phyloP scores from a whole-genome alignment of 2,797 vertebrate genomes.

The Petrocephalus sullivani region DNA sequence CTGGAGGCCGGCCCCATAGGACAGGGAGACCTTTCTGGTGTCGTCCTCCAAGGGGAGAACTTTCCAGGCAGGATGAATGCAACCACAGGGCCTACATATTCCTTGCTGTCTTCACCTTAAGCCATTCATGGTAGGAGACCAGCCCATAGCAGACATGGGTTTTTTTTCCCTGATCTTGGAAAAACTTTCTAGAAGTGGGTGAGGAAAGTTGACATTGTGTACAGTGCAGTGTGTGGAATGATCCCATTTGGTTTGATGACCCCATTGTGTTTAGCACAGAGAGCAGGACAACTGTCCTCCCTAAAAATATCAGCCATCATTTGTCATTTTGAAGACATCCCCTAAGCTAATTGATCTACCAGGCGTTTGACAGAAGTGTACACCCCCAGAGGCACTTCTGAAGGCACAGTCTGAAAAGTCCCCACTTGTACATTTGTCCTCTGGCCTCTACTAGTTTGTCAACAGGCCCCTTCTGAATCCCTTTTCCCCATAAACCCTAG shows the following conservation, averaged over 20 bases:
- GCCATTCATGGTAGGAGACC: not conserved
- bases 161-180: not conserved
- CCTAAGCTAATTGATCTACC: not conserved
- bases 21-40: not conserved
- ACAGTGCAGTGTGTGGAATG: slow-evolving; percentile 48
- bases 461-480: not conserved
- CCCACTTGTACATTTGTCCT: not conserved
- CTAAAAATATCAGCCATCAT: not conserved
- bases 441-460: not conserved
- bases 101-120: slow-evolving; percentile 33
- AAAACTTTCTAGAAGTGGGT: not conserved
- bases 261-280: slow-evolving; percentile 32
- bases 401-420: not conserved
- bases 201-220: slow-evolving; percentile 34
- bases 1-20: not conserved
- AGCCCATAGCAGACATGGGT: not conserved
- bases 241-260: slow-evolving; percentile 40
- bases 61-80: not conserved
- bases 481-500: not conserved
- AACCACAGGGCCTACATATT: slow-evolving; percentile 35
- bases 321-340: not conserved
- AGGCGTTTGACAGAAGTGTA: not conserved
- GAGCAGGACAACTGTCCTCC: slow-evolving; percentile 43
- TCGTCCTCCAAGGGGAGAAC: not conserved
- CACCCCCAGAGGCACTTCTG: not conserved